Evolutionary conservation across 92 coral and sea anemone species (phyloP).

Genomic region (Heliopora coerulea): DNA sequence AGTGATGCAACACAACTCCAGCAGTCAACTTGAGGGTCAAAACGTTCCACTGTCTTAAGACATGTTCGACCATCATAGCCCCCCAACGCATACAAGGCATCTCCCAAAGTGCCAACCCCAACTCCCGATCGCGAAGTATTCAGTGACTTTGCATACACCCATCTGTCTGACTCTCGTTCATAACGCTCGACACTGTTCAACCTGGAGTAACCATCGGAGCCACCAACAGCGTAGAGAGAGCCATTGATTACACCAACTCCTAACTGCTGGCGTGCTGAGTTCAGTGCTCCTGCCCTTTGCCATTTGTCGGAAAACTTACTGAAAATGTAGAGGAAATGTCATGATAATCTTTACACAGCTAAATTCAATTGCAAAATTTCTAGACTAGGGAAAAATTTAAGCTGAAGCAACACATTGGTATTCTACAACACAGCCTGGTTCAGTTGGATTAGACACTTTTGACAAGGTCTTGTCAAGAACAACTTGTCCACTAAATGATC

Average conservation of each 20-base stretch:
- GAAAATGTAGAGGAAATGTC: neutral
- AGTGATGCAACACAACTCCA: conserved; percentile 97
- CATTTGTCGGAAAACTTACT: conserved; percentile 86
- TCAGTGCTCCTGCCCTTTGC: conserved; percentile 85
- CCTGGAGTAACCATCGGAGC: conserved; percentile 95
- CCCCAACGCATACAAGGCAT: conserved; percentile 95
- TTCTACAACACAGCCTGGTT: too few relatives aligned
- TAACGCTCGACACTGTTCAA: conserved; percentile 86
- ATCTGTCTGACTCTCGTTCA: conserved; percentile 76
- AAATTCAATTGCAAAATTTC: too few relatives aligned
- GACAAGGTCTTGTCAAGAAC: too few relatives aligned
- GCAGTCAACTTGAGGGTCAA: conserved; percentile 94
- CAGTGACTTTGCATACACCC: conserved; percentile 87
- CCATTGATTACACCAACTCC: conserved; percentile 90
- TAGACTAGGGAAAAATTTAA: too few relatives aligned
- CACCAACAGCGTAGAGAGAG: conserved; percentile 91
- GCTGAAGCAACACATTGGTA: too few relatives aligned
- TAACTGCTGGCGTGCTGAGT: conserved; percentile 95
- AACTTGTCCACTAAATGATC: too few relatives aligned
- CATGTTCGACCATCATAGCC: conserved; percentile 98
- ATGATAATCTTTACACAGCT: too few relatives aligned
- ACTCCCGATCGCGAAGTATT: conserved; percentile 98
- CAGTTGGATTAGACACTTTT: too few relatives aligned
- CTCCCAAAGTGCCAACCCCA: conserved; percentile 93
- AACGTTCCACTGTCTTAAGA: conserved; percentile 95